Conservation (phyloP, 2,888 invertebrate species). For the Sarcophaga rosellei region DNA sequence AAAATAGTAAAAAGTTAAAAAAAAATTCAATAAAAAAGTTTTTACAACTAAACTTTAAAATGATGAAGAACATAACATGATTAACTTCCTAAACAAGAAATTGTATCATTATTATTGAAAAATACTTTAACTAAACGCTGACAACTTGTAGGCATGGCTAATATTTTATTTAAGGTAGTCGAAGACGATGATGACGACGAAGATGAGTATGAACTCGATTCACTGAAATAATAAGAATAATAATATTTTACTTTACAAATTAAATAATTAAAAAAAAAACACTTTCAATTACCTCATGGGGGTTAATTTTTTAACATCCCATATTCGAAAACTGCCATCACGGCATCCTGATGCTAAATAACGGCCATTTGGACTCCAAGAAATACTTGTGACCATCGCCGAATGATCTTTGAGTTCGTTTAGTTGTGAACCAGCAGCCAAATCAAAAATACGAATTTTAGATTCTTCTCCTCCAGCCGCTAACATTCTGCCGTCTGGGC, state of each 20-base stretch:
- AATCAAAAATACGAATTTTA: constrained; percentile 86
- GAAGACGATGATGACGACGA: constrained; percentile 73
- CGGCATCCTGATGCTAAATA: constrained; percentile 86
- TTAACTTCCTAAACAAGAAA: constrained; percentile 77
- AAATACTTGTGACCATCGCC: constrained; percentile 83
- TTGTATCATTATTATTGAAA: constrained; percentile 76
- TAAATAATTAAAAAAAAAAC: neutral
- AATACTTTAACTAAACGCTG: constrained; percentile 77
- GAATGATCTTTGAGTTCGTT: constrained; percentile 84
- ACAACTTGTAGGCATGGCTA: constrained; percentile 76
- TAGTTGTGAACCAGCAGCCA: constrained; percentile 84
- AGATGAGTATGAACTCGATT: constrained; percentile 67
- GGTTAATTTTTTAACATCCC: constrained; percentile 82
- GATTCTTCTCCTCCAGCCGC: constrained; percentile 90
- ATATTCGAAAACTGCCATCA: constrained; percentile 86
- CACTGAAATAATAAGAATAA: constrained; percentile 65
- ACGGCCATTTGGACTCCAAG: constrained; percentile 84
- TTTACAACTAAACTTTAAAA: constrained; percentile 28
- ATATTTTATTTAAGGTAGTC: constrained; percentile 75
- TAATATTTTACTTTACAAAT: neutral
- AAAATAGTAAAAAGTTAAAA: constrained; percentile 27
- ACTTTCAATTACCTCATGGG: constrained; percentile 72
- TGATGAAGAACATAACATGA: neutral
- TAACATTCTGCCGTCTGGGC: constrained; percentile 91
- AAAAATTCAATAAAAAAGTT: constrained; percentile 20